Base-by-base conservation (phyloP, 2,797 vertebrate species). In the Gallirallus australis region DNA sequence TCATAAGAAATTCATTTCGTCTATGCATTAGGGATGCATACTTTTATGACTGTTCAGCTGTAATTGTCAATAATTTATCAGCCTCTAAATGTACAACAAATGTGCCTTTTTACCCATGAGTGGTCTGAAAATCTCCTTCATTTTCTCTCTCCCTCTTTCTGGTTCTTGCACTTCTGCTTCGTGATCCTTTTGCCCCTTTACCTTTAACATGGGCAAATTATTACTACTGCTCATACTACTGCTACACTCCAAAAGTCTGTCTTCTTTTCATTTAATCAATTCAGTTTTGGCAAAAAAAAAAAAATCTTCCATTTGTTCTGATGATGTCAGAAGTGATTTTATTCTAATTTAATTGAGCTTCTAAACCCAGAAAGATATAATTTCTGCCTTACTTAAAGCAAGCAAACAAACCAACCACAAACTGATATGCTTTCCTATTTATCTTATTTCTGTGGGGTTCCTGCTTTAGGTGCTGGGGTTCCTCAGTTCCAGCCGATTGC, bases 401-500 rank as follows among this genome's bases (percentile, higher is more conserved):
- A 45, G n/a, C 47, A 21, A 65, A 25, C 11, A 65, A 45, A 45
- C 47, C 13, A 20, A 53, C 15, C 15, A 52, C 15, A 52, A 17
- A 17, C 18, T 0, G 19, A 73, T 9, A 12, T 7, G 0, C 10
- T 33, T 63, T 63, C 11, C 64, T 42, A 19, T 25, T 28, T 82
- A 40, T 61, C 33, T 23, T 57, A 3, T 86, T 30, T 52, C 11
- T 3, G 0, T 1, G 78, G 50, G 30, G n/a, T 8, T 86, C 65
- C n/a, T 73, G 1, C 64, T 69, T 7, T 94, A 99, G 99, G 99
- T 83, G 99, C 99, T 0, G 99, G 99, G 5, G 99, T 99, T 65
- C 99, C 99, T 89, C 99, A 99, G 98, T 99, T 99, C 97, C 99
- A 99, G 97, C 99, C 99, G 6, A 99, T 99, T 64, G 98, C 98